Percentiles rank a stretch among this genome's conserved stretches.
Evolutionary conservation across 2,113 vertebrate species (phyloP).

Genomic region (Clarias magur): DNA sequence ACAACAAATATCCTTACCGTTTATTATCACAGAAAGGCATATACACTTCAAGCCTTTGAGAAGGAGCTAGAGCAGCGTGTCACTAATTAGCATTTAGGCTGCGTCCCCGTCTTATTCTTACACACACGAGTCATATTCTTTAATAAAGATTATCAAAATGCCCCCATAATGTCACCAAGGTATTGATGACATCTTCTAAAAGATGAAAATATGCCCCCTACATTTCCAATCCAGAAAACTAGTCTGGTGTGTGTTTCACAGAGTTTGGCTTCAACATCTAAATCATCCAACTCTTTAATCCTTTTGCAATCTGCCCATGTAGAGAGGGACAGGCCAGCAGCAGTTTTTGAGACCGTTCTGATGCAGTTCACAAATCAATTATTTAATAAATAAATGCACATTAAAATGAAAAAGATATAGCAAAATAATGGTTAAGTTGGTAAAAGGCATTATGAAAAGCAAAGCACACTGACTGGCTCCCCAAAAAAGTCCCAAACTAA

Average conservation of each 20-base stretch:
- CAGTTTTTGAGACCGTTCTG: too few relatives aligned
- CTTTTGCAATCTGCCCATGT: too few relatives aligned
- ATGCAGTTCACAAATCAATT: too few relatives aligned
- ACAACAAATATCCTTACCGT: neutral
- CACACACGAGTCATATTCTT: neutral
- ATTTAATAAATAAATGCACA: too few relatives aligned
- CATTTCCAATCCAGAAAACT: neutral
- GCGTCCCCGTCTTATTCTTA: neutral
- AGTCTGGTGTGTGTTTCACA: neutral
- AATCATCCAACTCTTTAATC: too few relatives aligned
- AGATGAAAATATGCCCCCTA: neutral
- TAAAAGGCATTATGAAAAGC: too few relatives aligned
- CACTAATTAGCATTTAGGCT: constrained; percentile 13
- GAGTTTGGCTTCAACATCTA: too few relatives aligned
- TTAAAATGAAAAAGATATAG: too few relatives aligned
- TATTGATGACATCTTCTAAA: neutral
- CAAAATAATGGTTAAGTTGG: too few relatives aligned
- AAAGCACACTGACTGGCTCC: too few relatives aligned
- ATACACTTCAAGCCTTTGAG: neutral
- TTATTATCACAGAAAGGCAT: neutral
- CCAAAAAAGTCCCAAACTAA: too few relatives aligned
- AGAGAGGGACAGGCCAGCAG: too few relatives aligned
- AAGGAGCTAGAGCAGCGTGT: neutral
- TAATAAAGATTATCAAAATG: neutral
- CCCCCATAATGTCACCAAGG: neutral